These are phyloP conservation scores for Lepus townsendii DNA, from an alignment of 2,797 vertebrate genomes.

Conservation along the genomic window DNA sequence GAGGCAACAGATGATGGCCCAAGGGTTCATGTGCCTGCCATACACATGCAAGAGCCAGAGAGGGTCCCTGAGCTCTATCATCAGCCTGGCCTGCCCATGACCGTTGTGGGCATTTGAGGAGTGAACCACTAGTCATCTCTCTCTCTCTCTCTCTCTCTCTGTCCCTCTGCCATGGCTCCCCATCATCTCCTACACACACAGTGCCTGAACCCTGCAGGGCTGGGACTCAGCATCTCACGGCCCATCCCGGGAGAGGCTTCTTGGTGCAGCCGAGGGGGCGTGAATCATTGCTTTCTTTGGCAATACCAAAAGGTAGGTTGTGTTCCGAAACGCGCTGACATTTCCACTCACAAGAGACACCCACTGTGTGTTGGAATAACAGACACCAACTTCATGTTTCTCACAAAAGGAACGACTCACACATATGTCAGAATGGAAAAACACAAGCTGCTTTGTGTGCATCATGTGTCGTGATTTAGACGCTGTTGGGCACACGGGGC, in stretches of 20 bases:
- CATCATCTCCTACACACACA: too few relatives aligned
- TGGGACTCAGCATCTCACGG: not conserved
- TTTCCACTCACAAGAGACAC: slow-evolving; percentile 53
- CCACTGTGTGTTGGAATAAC: slow-evolving; percentile 57
- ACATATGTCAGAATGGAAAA: slow-evolving; percentile 1
- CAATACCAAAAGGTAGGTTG: not conserved
- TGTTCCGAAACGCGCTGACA: not conserved
- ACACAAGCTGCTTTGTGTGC: not conserved
- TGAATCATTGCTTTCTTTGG: slow-evolving; percentile 40
- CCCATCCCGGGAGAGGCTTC: accelerated
- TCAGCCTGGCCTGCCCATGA: too few relatives aligned
- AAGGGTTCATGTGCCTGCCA: too few relatives aligned
- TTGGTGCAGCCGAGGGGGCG: not conserved
- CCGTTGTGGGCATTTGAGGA: too few relatives aligned
- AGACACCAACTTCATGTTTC: slow-evolving; percentile 59
- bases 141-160: too few relatives aligned
- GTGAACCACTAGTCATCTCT: too few relatives aligned
- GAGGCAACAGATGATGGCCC: too few relatives aligned
- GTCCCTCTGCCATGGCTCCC: too few relatives aligned
- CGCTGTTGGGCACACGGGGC: not conserved
- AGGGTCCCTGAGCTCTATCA: too few relatives aligned
- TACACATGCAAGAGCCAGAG: too few relatives aligned
- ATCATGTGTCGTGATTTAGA: slow-evolving; percentile 33
- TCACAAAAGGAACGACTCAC: slow-evolving; percentile 5
- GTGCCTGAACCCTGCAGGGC: too few relatives aligned